These are phyloP conservation scores for Neostethus bicornis DNA, from an alignment of 2,797 vertebrate species.

Conservation along the genomic window DNA sequence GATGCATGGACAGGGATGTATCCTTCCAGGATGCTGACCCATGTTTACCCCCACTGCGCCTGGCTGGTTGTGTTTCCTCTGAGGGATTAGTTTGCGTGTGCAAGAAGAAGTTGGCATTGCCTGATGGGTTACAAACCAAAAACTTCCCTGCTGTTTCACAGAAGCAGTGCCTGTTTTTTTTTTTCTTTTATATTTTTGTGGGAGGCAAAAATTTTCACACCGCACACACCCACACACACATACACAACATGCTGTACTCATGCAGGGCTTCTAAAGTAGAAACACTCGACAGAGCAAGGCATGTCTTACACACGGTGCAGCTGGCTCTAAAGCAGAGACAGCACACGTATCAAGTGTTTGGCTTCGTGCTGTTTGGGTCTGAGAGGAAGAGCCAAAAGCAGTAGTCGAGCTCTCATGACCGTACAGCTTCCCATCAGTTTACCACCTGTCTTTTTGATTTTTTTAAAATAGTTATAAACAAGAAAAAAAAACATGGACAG, in stretches of 20 bases:
- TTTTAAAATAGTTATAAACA: slow-evolving; percentile 9
- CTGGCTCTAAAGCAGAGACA: slow-evolving; percentile 10
- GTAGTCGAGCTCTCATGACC: not conserved
- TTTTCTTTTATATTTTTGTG: not conserved
- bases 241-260: slow-evolving; percentile 20
- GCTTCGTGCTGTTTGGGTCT: slow-evolving; percentile 34
- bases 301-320: not conserved
- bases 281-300: slow-evolving; percentile 4
- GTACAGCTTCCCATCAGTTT: slow-evolving; percentile 18
- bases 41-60: slow-evolving; percentile 28
- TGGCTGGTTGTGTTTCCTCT: slow-evolving; percentile 40
- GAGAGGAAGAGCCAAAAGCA: slow-evolving; percentile 24
- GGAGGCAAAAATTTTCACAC: no score
- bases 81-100: slow-evolving; percentile 41
- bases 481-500: not conserved
- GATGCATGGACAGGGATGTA: slow-evolving; percentile 37
- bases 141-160: slow-evolving; percentile 17
- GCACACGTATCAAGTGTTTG: slow-evolving; percentile 15
- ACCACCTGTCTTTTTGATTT: slow-evolving; percentile 20
- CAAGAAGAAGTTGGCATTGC: slow-evolving; percentile 14
- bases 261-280: slow-evolving; percentile 7
- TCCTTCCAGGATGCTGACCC: slow-evolving; percentile 41
- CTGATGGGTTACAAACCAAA: slow-evolving; percentile 34
- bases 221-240: not conserved
- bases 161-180: not conserved